Percentiles rank a stretch among this genome's conserved stretches.
phyloP scores from a whole-genome alignment of 1,140 invertebrate genomes.

The Drosophila nannoptera region DNA sequence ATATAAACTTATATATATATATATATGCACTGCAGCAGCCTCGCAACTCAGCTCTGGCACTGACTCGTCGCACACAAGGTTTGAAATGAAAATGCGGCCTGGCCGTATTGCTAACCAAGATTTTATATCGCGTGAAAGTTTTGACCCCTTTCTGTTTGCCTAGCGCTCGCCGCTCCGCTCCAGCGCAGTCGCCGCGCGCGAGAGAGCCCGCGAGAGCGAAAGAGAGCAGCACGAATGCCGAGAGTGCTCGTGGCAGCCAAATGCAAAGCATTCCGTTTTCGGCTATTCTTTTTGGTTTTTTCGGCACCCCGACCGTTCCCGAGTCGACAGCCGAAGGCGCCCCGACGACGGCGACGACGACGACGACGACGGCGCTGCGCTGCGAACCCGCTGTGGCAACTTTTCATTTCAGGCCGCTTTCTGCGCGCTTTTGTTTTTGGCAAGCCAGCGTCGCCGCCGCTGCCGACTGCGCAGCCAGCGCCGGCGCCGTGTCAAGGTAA shows the following conservation, averaged over 20 bases:
- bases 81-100: slow-evolving; percentile 78
- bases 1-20: background rate
- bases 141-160: slow-evolving; percentile 74
- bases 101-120: slow-evolving; percentile 72
- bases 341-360: slow-evolving; percentile 13
- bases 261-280: slow-evolving; percentile 74
- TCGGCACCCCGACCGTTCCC: background rate
- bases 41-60: slow-evolving; percentile 37
- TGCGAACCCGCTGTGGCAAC: slow-evolving; percentile 49
- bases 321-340: too few species aligned
- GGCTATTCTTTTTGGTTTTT: slow-evolving; percentile 47
- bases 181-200: slow-evolving; percentile 14
- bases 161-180: slow-evolving; percentile 39
- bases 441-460: slow-evolving; percentile 19
- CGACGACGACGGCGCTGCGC: background rate
- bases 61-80: slow-evolving; percentile 67
- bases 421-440: slow-evolving; percentile 61
- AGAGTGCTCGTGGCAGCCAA: slow-evolving; percentile 26
- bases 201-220: slow-evolving; percentile 18
- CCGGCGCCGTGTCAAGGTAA: slow-evolving; percentile 64
- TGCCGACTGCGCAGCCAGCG: background rate
- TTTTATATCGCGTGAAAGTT: slow-evolving; percentile 79
- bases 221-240: slow-evolving; percentile 27
- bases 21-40: slow-evolving; percentile 32
- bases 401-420: slow-evolving; percentile 76